Evolutionary conservation across 2,797 vertebrate species (phyloP).

Genomic region (Cirrhinus molitorella): DNA sequence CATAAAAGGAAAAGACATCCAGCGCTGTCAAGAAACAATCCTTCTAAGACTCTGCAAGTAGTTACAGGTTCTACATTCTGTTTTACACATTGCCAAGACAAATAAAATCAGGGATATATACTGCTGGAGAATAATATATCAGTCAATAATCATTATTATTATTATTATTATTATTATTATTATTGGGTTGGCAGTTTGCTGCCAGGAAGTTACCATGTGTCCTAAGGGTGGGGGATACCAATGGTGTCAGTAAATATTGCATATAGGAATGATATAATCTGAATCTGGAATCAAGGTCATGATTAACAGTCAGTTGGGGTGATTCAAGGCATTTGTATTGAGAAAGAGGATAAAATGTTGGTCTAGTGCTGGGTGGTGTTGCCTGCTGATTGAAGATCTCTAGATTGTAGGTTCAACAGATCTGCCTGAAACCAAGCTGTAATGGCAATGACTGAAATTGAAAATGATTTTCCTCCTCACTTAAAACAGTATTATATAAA

Average conservation of each 20-base stretch:
- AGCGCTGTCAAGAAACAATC: neutral
- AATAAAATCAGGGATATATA: neutral
- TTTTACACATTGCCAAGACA: constrained; percentile 16
- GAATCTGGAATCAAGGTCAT: neutral
- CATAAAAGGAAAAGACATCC: neutral
- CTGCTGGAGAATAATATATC: neutral
- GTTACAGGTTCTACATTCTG: constrained; percentile 24
- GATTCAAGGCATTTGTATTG: neutral
- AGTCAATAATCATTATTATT: too few species aligned
- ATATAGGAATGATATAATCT: neutral
- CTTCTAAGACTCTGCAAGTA: constrained; percentile 29
- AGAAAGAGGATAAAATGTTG: neutral
- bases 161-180: too few species aligned
- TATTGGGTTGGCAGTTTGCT: neutral
- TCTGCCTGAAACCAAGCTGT: neutral
- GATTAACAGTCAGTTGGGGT: neutral
- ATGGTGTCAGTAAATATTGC: neutral
- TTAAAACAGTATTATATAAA: neutral
- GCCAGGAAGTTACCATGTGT: neutral
- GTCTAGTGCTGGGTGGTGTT: neutral
- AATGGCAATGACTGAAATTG: neutral
- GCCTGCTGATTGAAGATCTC: neutral
- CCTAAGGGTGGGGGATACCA: too few species aligned
- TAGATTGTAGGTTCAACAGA: neutral
- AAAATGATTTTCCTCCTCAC: neutral